These are phyloP conservation scores for Tricholaema leucomelas DNA, from an alignment of 2,113 vertebrate genomes.

Conservation along the genomic window DNA sequence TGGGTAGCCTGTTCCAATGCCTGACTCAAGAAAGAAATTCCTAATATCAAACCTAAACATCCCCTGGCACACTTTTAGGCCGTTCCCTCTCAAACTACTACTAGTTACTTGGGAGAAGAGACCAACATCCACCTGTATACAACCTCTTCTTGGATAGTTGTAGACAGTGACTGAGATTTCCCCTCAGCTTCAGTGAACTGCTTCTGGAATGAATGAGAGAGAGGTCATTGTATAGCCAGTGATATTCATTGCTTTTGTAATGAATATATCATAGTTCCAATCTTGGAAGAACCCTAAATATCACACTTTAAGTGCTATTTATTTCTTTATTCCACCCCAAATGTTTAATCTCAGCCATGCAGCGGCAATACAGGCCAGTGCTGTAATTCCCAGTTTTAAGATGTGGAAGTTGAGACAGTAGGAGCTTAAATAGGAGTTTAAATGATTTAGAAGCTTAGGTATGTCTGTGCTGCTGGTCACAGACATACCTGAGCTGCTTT, in stretches of 20 bases:
- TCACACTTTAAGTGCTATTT: neutral
- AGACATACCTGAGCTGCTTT: constrained; percentile 17
- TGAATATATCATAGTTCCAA: neutral
- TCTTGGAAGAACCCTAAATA: neutral
- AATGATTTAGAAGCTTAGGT: neutral
- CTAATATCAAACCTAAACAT: too few species aligned
- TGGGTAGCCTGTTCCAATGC: too few species aligned
- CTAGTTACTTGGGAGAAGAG: too few species aligned
- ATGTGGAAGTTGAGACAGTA: neutral
- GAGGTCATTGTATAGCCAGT: neutral
- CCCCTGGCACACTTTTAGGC: too few species aligned
- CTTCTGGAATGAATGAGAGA: neutral
- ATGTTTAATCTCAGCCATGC: neutral
- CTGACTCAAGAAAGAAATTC: too few species aligned
- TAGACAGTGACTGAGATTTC: too few species aligned
- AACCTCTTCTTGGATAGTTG: too few species aligned
- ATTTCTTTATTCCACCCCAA: neutral
- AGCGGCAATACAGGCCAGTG: neutral
- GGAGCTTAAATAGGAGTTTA: neutral
- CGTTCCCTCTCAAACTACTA: too few species aligned
- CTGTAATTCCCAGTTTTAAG: neutral
- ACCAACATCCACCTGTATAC: too few species aligned
- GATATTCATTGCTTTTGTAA: neutral
- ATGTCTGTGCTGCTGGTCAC: neutral
- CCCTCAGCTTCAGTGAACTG: neutral